These are phyloP conservation scores for Merodon equestris DNA, from an alignment of 2,888 invertebrate genomes.

Conservation along the genomic window DNA sequence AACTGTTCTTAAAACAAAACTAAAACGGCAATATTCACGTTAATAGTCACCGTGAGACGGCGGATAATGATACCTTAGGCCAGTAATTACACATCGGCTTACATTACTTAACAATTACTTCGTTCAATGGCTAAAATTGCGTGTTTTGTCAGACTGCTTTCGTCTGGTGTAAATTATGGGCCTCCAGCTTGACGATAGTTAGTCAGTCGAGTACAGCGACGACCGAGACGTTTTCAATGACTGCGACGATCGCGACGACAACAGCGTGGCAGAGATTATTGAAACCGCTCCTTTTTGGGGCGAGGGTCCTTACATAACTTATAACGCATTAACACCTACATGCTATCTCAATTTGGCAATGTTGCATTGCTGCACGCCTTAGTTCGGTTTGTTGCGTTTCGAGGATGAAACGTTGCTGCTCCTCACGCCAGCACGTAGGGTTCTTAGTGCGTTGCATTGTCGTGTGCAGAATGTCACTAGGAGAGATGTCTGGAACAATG, in stretches of 20 bases:
- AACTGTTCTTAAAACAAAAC: slow-evolving; percentile 20
- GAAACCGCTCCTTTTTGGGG: slow-evolving; percentile 68
- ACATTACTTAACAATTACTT: slow-evolving; percentile 66
- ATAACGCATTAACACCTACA: slow-evolving; percentile 69
- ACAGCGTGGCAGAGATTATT: slow-evolving; percentile 44
- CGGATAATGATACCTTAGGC: slow-evolving; percentile 53
- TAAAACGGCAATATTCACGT: slow-evolving; percentile 26
- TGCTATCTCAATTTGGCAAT: slow-evolving; percentile 65
- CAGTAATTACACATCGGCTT: slow-evolving; percentile 61
- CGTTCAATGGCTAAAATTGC: slow-evolving; percentile 54
- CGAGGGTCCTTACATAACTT: slow-evolving; percentile 67
- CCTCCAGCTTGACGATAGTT: slow-evolving; percentile 22
- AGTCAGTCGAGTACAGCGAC: neutral
- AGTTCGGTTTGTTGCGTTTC: slow-evolving; percentile 5
- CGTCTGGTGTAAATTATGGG: slow-evolving; percentile 63
- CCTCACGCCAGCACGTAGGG: neutral
- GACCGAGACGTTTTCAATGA: neutral
- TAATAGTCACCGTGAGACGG: slow-evolving; percentile 53
- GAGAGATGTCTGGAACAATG: slow-evolving; percentile 7
- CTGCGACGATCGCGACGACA: neutral
- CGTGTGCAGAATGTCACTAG: neutral
- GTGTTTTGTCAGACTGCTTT: slow-evolving; percentile 40
- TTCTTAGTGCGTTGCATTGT: slow-evolving; percentile 31
- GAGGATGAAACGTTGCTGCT: slow-evolving; percentile 13
- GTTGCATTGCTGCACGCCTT: slow-evolving; percentile 14